Evolutionary conservation across 2,113 vertebrate genomes (phyloP).

Genomic region (Centropus unirufus): DNA sequence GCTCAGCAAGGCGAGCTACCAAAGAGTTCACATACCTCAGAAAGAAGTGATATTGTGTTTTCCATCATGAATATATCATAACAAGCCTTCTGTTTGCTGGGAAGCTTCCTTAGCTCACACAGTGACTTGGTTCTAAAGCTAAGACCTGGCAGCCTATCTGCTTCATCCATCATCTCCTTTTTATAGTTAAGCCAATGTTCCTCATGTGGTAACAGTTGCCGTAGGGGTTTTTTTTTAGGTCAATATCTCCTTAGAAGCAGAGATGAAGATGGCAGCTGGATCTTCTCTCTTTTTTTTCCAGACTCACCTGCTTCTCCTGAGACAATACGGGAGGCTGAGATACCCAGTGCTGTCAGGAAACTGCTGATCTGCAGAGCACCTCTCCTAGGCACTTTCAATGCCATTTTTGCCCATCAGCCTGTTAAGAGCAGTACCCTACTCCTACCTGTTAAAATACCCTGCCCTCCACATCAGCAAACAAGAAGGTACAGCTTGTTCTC

Average conservation of each 20-base stretch:
- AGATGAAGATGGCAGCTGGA: neutral
- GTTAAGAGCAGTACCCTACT: rapidly evolving
- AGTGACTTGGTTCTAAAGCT: neutral
- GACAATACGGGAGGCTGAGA: rapidly evolving
- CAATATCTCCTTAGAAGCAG: neutral
- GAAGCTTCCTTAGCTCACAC: neutral
- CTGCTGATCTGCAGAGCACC: too few species aligned
- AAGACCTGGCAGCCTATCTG: neutral
- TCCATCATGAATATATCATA: neutral
- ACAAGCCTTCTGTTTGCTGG: neutral
- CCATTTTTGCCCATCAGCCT: rapidly evolving
- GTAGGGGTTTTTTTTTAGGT: neutral
- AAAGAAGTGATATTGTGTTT: neutral
- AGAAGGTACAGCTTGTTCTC: neutral
- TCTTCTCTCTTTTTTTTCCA: neutral
- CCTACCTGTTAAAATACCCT: neutral
- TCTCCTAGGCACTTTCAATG: rapidly evolving
- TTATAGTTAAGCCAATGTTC: neutral
- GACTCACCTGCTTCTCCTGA: neutral
- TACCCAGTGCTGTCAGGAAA: rapidly evolving
- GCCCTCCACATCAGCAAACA: neutral
- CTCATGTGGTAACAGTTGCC: neutral
- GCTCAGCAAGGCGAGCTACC: neutral
- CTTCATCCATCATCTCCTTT: neutral
- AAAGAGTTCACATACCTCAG: neutral